Evolutionary conservation across 2,888 invertebrate species (phyloP).

Genomic region (Palloptera scutellata): DNA sequence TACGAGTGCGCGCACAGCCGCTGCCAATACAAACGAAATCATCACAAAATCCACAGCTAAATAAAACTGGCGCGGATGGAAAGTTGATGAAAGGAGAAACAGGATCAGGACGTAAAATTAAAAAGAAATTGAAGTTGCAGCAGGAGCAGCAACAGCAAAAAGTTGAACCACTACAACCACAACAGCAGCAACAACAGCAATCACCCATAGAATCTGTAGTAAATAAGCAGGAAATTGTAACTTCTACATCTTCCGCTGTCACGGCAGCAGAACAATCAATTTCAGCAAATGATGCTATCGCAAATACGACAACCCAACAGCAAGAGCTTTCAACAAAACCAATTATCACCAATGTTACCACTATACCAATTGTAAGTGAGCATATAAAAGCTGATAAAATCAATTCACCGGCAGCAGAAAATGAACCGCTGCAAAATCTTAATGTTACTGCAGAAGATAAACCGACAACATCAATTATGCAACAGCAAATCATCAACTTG

Average conservation of each 20-base stretch:
- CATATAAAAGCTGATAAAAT: conserved; percentile 12
- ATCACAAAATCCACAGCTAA: conserved; percentile 15
- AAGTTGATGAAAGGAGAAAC: conserved; percentile 5
- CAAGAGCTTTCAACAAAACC: neutral
- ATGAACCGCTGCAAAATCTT: neutral
- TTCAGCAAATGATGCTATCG: neutral
- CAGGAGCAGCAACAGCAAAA: conserved; percentile 31
- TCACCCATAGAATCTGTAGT: neutral
- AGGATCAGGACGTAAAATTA: conserved; percentile 38
- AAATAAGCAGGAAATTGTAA: conserved; percentile 38
- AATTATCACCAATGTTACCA: neutral
- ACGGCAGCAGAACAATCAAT: neutral
- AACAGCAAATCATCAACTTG: too few relatives aligned
- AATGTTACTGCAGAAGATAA: too few relatives aligned
- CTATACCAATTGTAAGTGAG: conserved; percentile 2
- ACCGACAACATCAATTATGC: too few relatives aligned
- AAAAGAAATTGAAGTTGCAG: conserved; percentile 44
- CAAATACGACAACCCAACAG: conserved; percentile 3
- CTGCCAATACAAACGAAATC: conserved; percentile 64
- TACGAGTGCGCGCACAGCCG: conserved; percentile 72
- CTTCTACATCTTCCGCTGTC: neutral
- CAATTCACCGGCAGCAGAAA: neutral
- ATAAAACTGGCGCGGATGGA: neutral
- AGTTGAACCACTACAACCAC: neutral
- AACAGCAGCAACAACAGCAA: conserved; percentile 1